Conservation (phyloP, 2,888 invertebrate genomes). For the Gymnoscelis rufifasciata region DNA sequence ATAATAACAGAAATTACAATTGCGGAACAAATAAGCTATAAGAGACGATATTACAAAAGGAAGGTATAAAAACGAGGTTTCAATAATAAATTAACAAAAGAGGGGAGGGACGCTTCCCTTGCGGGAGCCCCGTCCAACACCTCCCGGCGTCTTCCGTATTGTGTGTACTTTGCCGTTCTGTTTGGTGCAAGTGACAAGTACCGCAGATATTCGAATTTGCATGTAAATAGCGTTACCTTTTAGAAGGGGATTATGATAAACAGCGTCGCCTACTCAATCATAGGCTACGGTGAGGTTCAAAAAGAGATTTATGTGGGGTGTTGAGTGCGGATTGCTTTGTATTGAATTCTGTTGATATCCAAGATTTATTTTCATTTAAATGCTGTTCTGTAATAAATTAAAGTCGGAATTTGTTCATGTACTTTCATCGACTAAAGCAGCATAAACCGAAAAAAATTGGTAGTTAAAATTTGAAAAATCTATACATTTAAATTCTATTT, state of each 20-base stretch:
- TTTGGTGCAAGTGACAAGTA: conserved; percentile 24
- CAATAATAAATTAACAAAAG: conserved; percentile 34
- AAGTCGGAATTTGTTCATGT: too few relatives aligned
- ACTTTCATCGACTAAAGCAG: too few relatives aligned
- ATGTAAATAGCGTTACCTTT: not conserved
- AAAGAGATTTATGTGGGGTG: not conserved
- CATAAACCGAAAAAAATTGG: too few relatives aligned
- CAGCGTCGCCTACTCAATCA: conserved; percentile 1
- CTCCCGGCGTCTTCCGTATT: conserved; percentile 62
- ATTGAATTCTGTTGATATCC: too few relatives aligned
- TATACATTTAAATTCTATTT: too few relatives aligned
- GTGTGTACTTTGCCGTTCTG: conserved; percentile 52
- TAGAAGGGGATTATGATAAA: not conserved
- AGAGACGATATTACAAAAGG: conserved; percentile 29
- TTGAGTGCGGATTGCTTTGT: not conserved
- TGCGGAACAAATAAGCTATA: conserved; percentile 29
- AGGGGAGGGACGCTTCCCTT: conserved; percentile 29
- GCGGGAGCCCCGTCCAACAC: conserved; percentile 53
- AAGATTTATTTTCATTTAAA: too few relatives aligned
- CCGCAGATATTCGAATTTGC: not conserved
- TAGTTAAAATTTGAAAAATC: too few relatives aligned
- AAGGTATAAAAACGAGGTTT: conserved; percentile 32
- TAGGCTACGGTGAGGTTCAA: not conserved
- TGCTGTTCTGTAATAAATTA: too few relatives aligned
- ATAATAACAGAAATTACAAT: conserved; percentile 29